A percentile compares a stretch with the other conserved stretches of the same genome.
phyloP scores from a whole-genome alignment of 2,797 vertebrate genomes.

The Hirundo rustica region DNA sequence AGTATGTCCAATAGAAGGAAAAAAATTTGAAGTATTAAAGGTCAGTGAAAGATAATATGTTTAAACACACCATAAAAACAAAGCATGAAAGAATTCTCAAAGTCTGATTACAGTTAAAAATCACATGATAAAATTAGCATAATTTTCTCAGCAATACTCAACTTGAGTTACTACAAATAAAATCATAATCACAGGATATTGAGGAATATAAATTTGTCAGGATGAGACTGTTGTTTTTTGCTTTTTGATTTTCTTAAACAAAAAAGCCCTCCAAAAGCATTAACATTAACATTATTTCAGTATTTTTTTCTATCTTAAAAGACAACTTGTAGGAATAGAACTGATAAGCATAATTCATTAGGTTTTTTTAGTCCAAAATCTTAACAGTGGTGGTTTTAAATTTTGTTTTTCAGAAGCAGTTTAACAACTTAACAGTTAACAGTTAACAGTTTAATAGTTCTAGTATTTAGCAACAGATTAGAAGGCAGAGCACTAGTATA shows the following conservation, averaged over 20 bases:
- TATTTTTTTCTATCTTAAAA: not conserved
- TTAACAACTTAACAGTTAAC: not conserved
- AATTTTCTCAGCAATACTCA: not conserved
- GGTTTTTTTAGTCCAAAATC: not conserved
- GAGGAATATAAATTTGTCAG: not conserved
- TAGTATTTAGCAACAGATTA: not conserved
- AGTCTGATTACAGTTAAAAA: not conserved
- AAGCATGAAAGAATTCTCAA: not conserved
- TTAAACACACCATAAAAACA: not conserved
- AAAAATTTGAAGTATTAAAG: not conserved
- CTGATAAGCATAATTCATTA: not conserved
- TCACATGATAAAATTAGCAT: not conserved
- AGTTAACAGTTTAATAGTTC: not conserved
- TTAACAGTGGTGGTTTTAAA: not conserved
- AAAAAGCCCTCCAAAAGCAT: not conserved
- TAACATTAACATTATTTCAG: not conserved
- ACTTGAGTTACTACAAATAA: not conserved
- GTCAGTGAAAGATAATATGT: not conserved
- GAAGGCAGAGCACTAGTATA: not conserved
- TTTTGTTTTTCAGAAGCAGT: not conserved
- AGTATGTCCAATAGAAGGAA: not conserved
- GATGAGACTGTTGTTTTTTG: not conserved
- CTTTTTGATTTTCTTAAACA: not conserved
- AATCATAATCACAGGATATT: not conserved
- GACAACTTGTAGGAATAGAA: not conserved